These are phyloP conservation scores for Bombus waltoni DNA, from an alignment of 1,140 invertebrate species.

Conservation along the genomic window DNA sequence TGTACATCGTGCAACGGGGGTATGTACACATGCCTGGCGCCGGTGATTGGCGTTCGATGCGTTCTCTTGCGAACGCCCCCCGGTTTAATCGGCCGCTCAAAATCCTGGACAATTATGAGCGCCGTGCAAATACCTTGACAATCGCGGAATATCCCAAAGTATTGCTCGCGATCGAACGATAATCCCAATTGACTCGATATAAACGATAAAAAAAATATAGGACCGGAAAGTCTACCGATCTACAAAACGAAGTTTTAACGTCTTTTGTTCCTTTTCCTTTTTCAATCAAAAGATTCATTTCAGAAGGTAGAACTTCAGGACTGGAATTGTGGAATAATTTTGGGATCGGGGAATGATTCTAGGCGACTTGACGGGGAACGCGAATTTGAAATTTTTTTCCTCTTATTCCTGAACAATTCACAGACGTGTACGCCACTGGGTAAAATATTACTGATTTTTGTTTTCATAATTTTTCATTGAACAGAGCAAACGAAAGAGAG, in stretches of 20 bases:
- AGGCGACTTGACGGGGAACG: too few species aligned
- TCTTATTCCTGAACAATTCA: too few species aligned
- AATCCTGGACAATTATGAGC: slow-evolving; percentile 25
- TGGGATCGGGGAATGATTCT: too few species aligned
- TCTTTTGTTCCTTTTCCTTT: too few species aligned
- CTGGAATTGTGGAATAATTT: too few species aligned
- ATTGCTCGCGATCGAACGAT: neutral
- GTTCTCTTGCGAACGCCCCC: neutral
- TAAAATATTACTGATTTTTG: neutral
- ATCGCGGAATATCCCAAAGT: neutral
- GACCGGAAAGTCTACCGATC: too few species aligned
- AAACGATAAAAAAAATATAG: neutral
- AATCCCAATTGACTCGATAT: neutral
- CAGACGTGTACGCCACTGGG: too few species aligned
- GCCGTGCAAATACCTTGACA: neutral
- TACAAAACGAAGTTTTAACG: too few species aligned
- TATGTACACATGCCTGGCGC: slow-evolving; percentile 4
- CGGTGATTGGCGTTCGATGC: slow-evolving; percentile 26
- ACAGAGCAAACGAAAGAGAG: neutral
- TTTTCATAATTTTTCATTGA: neutral
- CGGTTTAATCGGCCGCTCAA: slow-evolving; percentile 25
- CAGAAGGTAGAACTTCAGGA: too few species aligned
- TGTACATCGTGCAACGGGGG: slow-evolving; percentile 18
- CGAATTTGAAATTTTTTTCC: too few species aligned
- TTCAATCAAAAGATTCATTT: too few species aligned